Conservation (phyloP, 2,888 invertebrate species). For the Orchesella flavescens region DNA sequence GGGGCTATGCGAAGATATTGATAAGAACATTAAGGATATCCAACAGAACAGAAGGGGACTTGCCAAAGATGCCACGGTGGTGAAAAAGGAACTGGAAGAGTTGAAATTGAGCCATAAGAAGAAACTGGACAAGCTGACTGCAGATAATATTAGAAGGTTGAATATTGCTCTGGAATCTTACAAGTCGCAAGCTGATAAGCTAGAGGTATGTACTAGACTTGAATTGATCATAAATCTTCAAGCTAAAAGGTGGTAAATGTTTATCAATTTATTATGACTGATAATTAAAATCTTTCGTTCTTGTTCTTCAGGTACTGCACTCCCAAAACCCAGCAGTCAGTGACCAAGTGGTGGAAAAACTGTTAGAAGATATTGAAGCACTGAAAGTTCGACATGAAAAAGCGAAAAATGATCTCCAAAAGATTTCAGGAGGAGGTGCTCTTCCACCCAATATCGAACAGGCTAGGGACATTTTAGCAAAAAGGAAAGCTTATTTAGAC, state of each 20-base stretch:
- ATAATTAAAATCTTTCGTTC: conserved; percentile 1
- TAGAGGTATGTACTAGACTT: conserved; percentile 23
- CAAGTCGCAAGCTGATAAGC: conserved; percentile 25
- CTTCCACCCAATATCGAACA: conserved; percentile 29
- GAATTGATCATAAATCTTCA: background rate
- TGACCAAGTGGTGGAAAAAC: conserved; percentile 9
- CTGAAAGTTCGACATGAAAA: conserved; percentile 18
- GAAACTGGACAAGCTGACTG: conserved; percentile 4
- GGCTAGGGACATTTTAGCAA: background rate
- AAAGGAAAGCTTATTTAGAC: conserved; percentile 35
- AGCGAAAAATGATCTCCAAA: background rate
- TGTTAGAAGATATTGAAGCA: conserved; percentile 9
- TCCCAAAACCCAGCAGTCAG: background rate
- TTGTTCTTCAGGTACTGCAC: background rate
- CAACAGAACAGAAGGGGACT: conserved; percentile 28
- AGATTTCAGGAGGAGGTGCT: conserved; percentile 16
- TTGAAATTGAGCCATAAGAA: background rate
- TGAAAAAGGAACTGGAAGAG: conserved; percentile 26
- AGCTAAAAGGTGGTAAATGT: background rate
- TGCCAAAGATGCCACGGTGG: conserved; percentile 13
- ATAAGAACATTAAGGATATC: conserved; percentile 17
- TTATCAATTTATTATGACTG: background rate
- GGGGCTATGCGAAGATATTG: conserved; percentile 3
- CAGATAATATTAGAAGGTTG: conserved; percentile 28
- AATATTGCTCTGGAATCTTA: conserved; percentile 28